Conservation (phyloP, 2,888 invertebrate genomes). For the Conchocele bisecta region DNA sequence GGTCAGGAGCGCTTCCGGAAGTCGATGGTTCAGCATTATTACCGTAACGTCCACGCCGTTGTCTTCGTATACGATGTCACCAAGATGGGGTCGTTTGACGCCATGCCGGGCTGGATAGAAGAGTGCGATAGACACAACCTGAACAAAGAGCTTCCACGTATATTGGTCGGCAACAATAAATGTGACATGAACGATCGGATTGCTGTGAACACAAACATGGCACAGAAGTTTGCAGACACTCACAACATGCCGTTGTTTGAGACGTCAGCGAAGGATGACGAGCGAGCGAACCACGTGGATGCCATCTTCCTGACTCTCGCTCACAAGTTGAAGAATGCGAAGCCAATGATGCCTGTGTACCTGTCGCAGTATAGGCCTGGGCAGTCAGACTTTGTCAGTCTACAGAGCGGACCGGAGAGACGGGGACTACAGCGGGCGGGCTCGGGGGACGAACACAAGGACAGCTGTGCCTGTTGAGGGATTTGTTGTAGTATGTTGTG, state of each 20-base stretch:
- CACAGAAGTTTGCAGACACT: conserved; percentile 86
- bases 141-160: conserved; percentile 87
- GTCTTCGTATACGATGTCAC: conserved; percentile 92
- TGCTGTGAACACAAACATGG: conserved; percentile 88
- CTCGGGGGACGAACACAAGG: conserved; percentile 59
- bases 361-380: conserved; percentile 57
- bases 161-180: conserved; percentile 92
- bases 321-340: conserved; percentile 88
- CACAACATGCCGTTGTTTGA: conserved; percentile 90
- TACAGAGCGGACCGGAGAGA: conserved; percentile 67
- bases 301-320: conserved; percentile 92
- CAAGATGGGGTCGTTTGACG: conserved; percentile 86
- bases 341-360: conserved; percentile 85
- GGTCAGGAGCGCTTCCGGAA: conserved; percentile 92
- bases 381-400: conserved; percentile 63
- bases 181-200: conserved; percentile 86
- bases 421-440: conserved; percentile 68
- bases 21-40: conserved; percentile 92
- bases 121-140: conserved; percentile 89
- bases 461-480: conserved; percentile 74
- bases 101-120: conserved; percentile 89
- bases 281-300: conserved; percentile 90
- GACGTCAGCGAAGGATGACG: conserved; percentile 90
- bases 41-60: conserved; percentile 92
- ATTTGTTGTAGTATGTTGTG: too few species aligned